These are phyloP conservation scores for Tachina grossa DNA, from an alignment of 2,888 invertebrate genomes.

Conservation along the genomic window DNA sequence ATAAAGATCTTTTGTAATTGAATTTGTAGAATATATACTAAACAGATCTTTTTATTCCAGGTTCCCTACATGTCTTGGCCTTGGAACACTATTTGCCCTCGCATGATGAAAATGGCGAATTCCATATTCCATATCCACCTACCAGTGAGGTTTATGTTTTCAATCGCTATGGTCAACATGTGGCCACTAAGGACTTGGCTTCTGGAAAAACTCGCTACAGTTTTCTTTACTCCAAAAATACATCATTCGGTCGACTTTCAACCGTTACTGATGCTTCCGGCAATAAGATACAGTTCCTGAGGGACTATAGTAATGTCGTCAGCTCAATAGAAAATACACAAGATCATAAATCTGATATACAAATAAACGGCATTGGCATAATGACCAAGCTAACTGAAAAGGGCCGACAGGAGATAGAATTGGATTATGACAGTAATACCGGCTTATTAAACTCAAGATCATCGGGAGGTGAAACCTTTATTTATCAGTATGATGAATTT, in stretches of 20 bases:
- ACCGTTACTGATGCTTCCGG: constrained; percentile 97
- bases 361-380: constrained; percentile 96
- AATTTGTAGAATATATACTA: neutral
- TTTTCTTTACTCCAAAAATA: constrained; percentile 98
- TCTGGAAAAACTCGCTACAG: constrained; percentile 97
- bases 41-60: constrained; percentile 80
- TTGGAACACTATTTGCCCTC: constrained; percentile 93
- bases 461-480: constrained; percentile 92
- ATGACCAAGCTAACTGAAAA: constrained; percentile 94
- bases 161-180: constrained; percentile 97
- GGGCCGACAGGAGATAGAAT: constrained; percentile 93
- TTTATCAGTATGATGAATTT: constrained; percentile 95
- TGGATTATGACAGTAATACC: constrained; percentile 95
- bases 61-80: constrained; percentile 92
- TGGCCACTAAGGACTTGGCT: constrained; percentile 95
- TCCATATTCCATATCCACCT: constrained; percentile 96
- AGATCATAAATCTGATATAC: constrained; percentile 95
- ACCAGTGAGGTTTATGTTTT: constrained; percentile 97
- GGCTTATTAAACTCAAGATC: constrained; percentile 93
- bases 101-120: constrained; percentile 94
- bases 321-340: constrained; percentile 97
- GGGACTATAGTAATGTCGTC: constrained; percentile 96
- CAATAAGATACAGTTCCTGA: constrained; percentile 94
- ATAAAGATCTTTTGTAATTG: neutral
- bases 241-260: constrained; percentile 96